Percentiles rank a stretch among this genome's conserved stretches.
Evolutionary conservation across 2,113 vertebrate species (phyloP).

Genomic region (Oenanthe oenanthe): DNA sequence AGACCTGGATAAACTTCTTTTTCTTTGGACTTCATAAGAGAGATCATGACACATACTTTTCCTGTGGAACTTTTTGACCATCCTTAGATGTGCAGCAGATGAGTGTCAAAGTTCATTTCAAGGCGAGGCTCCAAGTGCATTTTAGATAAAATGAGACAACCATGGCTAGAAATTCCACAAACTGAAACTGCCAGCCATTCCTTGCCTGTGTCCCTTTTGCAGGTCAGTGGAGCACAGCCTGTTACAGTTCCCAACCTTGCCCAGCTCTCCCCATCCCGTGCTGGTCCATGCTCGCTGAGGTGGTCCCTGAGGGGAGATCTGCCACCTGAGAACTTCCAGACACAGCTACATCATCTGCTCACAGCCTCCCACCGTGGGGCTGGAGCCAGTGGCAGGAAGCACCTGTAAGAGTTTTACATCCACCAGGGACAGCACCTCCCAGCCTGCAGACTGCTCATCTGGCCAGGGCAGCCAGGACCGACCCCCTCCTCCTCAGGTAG

Average conservation of each 20-base stretch:
- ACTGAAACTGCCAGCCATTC: background rate
- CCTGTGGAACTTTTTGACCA: background rate
- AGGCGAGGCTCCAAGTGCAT: background rate
- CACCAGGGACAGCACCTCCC: conserved; percentile 41
- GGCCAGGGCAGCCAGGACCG: background rate
- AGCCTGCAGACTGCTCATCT: conserved; percentile 19
- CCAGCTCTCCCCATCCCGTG: background rate
- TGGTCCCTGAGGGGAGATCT: background rate
- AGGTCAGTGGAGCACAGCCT: background rate
- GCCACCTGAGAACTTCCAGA: conserved; percentile 58
- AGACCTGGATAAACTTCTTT: background rate
- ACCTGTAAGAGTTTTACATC: conserved; percentile 36
- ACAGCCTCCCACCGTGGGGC: background rate
- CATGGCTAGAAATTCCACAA: background rate
- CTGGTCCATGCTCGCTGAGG: background rate
- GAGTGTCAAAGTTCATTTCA: background rate
- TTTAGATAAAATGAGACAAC: background rate
- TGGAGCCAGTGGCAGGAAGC: conserved; percentile 26
- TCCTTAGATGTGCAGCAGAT: background rate
- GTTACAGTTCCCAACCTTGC: background rate
- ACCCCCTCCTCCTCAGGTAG: conserved; percentile 17
- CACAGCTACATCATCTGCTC: conserved; percentile 24
- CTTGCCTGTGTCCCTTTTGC: background rate
- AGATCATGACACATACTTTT: background rate
- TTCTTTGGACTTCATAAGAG: background rate